These are phyloP conservation scores for Atherinosoma microstoma DNA, from an alignment of 2,797 vertebrate genomes.

Conservation along the genomic window DNA sequence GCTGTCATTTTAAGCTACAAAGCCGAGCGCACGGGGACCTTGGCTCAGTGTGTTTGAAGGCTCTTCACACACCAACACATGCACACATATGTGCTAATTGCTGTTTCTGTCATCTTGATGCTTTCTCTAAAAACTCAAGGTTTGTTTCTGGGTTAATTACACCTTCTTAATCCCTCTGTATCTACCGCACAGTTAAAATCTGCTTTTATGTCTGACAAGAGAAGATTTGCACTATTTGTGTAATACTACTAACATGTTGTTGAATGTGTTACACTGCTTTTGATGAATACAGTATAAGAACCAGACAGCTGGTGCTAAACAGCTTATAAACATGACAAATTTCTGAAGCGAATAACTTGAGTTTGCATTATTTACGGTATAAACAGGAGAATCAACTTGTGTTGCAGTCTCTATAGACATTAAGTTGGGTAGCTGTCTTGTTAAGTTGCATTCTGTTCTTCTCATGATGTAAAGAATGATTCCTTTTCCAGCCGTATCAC, in stretches of 20 bases:
- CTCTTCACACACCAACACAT: slow-evolving; percentile 34
- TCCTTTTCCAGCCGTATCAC: slow-evolving; percentile 3
- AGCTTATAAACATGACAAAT: background rate
- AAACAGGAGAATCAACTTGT: background rate
- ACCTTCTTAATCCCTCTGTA: slow-evolving; percentile 51
- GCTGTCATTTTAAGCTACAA: slow-evolving; percentile 65
- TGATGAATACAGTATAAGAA: slow-evolving; percentile 3
- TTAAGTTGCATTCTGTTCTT: background rate
- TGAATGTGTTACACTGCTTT: background rate
- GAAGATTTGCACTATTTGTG: slow-evolving; percentile 30
- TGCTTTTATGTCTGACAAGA: slow-evolving; percentile 33
- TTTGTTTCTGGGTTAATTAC: slow-evolving; percentile 70
- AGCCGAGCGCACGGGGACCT: slow-evolving; percentile 50
- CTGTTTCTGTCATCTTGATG: slow-evolving; percentile 51
- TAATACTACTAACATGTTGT: slow-evolving; percentile 10
- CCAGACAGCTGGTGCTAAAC: background rate
- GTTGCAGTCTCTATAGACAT: background rate
- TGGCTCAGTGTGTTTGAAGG: slow-evolving; percentile 49
- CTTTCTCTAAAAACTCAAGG: slow-evolving; percentile 58
- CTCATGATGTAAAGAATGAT: background rate
- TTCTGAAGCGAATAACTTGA: slow-evolving; percentile 4
- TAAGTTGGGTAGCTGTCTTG: background rate
- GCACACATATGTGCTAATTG: slow-evolving; percentile 49
- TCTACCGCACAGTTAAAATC: slow-evolving; percentile 25
- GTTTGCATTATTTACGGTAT: slow-evolving; percentile 7